Evolutionary conservation across 2,888 invertebrate species (phyloP), one percentile per base, ranked within the genome.

Genomic region (Rhagonycha fulva): DNA sequence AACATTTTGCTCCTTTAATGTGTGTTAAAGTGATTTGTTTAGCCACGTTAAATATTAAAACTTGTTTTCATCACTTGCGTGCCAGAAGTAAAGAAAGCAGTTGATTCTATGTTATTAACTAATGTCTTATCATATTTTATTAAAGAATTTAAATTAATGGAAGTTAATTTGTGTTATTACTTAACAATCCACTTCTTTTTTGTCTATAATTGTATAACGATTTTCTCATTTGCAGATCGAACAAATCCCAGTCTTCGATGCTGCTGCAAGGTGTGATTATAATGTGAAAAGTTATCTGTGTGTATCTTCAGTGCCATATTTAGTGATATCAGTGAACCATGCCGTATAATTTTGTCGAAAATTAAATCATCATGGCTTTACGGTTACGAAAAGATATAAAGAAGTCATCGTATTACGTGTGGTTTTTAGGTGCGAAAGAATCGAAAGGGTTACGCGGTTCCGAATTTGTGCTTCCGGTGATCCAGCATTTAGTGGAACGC

Each of bases 341-440:
- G 19, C 23, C 19, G 19, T n/a, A 47, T 2, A 47, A 47, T n/a
- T 7, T n/a, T 47, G n/a, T 12, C n/a, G 47, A n/a, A 47, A 47
- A 47, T 47, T 47, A 47, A 47, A 47, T 47, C 47, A 47, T 47
- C 47, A 95, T 95, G 95, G 95, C 95, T 87, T 89, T 95, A 85
- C 92, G 94, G 89, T 88, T 94, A 83, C 93, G 94, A 87, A 95
- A 95, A 88, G 96, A 96, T 87, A 94, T 96, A 84, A 96, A 96
- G 89, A 96, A 96, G 87, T 95, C 95, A 76, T 95, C 95, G 60
- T 96, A 96, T 89, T 96, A 96, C 89, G 96, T 96, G 80, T 96
- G 96, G 95, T 96, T 98, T 90, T 91, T 98, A 84, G 98, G 98
- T 23, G 98, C 98, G 83, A 95, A 97, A 89, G 98, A 98, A 89